These are phyloP conservation scores for Onychostoma macrolepis DNA, from an alignment of 2,113 vertebrate species.

Conservation along the genomic window DNA sequence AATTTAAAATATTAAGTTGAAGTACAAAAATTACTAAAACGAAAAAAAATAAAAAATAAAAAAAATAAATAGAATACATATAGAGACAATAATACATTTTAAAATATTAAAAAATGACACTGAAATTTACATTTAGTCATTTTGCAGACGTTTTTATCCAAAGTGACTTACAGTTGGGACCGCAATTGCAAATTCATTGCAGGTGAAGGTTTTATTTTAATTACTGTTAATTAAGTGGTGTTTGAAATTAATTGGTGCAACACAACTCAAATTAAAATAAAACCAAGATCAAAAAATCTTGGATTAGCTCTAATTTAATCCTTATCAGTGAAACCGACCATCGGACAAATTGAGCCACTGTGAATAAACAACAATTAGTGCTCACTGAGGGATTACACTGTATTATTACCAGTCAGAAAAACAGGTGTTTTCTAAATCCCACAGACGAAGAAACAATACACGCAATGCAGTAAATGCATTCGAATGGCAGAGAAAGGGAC, in stretches of 20 bases:
- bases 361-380: not conserved
- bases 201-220: not conserved
- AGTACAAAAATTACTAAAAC: not conserved
- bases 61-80: not conserved
- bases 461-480: conserved; percentile 56
- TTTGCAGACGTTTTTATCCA: no score
- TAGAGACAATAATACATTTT: not conserved
- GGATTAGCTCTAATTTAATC: not conserved
- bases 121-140: no score
- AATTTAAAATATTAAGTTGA: not conserved
- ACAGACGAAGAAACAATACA: conserved; percentile 59
- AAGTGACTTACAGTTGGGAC: no score
- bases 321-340: not conserved
- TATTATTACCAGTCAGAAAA: not conserved
- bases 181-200: not conserved
- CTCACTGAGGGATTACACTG: not conserved
- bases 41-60: not conserved
- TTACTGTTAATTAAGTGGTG: not conserved
- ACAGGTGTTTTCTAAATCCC: not conserved
- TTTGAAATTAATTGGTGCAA: not conserved
- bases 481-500: conserved; percentile 38
- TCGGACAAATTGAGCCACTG: not conserved
- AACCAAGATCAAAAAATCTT: not conserved
- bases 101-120: not conserved
- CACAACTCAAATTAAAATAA: not conserved